Base-by-base conservation (phyloP, 2,797 vertebrate genomes). In the Sparidentex hasta region DNA sequence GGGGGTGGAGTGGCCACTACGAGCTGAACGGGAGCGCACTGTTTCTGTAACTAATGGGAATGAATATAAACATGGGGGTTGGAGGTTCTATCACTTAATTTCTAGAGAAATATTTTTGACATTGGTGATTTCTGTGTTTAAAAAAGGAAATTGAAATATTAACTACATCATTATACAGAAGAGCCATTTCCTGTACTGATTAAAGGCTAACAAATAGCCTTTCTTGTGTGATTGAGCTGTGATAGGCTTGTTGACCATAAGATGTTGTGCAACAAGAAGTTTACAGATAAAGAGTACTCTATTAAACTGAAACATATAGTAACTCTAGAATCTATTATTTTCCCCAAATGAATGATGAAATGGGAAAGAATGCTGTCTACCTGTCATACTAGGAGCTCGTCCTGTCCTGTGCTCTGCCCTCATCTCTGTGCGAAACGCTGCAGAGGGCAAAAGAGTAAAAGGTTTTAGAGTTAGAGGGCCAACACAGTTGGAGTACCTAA, bases 1-100 rank as follows among this genome's bases (percentile, higher is more conserved):
- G 56, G 98, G 98, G 0, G 98, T 99, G 58, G 97, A 98, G 88
- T 97, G 98, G 66, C 98, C 98, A 67, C 98, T 99, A 90, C 98
- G 98, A 85, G 97, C 98, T 11, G 98, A 97, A 80, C 97, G 96
- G 86, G 97, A 97, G 79, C 97, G 97, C 81, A 96, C 92, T 7
- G 97, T 94, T 82, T 99, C 97, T 83, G 96, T 95, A 82, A 96
- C 97, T 98, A 81, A 3, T 33, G 57, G 38, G 11, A 41, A 41
- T 55, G 20, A 65, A 54, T 4, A 21, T 2, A 7, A 27, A 4
- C 16, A 17, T 66, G 3, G 55, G 41, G 29, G 14, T 48, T 5
- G 4, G 3, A 23, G 41, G n/a, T 47, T 9, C 23, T 20, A 14
- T 27, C 21, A 13, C 33, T 62, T 12, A 20, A 23, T 33, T 61